phyloP scores from a whole-genome alignment of 2,113 vertebrate species.

The Sakesphorus luctuosus region DNA sequence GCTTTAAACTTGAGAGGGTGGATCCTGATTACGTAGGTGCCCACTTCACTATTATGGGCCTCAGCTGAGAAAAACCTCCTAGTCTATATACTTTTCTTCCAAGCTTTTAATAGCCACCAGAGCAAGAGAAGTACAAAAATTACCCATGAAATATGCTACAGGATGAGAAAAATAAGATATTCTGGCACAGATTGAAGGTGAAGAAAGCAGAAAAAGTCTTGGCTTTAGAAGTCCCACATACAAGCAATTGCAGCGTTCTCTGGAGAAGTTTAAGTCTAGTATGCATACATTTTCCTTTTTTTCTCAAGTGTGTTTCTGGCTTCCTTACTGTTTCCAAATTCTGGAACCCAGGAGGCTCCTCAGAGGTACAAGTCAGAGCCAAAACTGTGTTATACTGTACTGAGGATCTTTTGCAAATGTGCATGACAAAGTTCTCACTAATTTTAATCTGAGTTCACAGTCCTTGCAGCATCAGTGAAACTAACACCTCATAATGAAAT shows the following conservation, averaged over 20 bases:
- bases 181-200: background rate
- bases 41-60: background rate
- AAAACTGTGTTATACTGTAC: background rate
- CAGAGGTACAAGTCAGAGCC: background rate
- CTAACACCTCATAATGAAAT: slow-evolving; percentile 50
- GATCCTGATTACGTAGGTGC: background rate
- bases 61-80: background rate
- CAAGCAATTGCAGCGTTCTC: background rate
- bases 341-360: background rate
- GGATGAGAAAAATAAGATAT: background rate
- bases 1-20: background rate
- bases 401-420: background rate
- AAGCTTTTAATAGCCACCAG: background rate
- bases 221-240: background rate
- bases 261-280: background rate
- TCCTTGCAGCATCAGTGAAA: slow-evolving; percentile 26
- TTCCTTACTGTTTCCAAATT: background rate
- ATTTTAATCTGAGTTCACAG: slow-evolving; percentile 43
- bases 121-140: slow-evolving; percentile 13
- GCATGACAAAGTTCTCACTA: slow-evolving; percentile 17
- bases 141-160: background rate
- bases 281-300: background rate
- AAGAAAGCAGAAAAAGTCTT: slow-evolving; percentile 13
- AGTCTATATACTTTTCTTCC: background rate
- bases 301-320: background rate